Conservation (phyloP, 1,140 invertebrate species). For the Oppia nitens region DNA sequence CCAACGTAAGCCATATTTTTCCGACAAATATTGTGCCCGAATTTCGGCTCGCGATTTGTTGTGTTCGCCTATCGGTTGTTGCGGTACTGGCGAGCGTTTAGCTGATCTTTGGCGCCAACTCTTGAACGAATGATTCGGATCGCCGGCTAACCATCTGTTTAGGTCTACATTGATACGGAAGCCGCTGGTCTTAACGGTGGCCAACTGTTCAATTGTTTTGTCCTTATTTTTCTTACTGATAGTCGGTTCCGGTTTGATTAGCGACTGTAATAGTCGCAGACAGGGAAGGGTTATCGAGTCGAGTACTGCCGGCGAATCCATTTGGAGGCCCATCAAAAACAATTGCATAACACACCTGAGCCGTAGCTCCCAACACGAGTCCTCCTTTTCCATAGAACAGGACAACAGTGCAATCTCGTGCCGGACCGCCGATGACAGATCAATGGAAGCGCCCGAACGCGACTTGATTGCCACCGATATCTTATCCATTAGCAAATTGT, state of each 20-base stretch:
- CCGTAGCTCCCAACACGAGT: conserved; percentile 86
- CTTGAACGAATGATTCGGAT: conserved; percentile 48
- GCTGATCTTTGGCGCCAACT: conserved; percentile 41
- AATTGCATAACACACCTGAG: conserved; percentile 66
- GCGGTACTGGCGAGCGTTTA: neutral
- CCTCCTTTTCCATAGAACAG: conserved; percentile 71
- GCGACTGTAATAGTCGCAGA: conserved; percentile 54
- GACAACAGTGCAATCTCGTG: conserved; percentile 77
- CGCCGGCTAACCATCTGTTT: conserved; percentile 53
- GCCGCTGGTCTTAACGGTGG: conserved; percentile 18
- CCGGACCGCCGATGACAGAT: conserved; percentile 54
- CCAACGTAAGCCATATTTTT: conserved; percentile 52
- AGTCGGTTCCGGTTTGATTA: conserved; percentile 46
- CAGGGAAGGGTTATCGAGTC: conserved; percentile 62
- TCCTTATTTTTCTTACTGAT: conserved; percentile 25
- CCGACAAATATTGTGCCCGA: conserved; percentile 41
- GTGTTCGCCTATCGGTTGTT: too few relatives aligned
- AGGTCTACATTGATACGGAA: conserved; percentile 46
- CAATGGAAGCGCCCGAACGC: conserved; percentile 39
- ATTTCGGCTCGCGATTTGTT: neutral
- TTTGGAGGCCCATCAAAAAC: conserved; percentile 56
- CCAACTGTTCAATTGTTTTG: conserved; percentile 21
- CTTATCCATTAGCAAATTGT: conserved; percentile 58
- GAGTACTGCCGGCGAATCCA: conserved; percentile 51
- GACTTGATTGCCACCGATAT: conserved; percentile 39